Base-by-base conservation (phyloP, 2,113 vertebrate species). In the Panthera tigris region DNA sequence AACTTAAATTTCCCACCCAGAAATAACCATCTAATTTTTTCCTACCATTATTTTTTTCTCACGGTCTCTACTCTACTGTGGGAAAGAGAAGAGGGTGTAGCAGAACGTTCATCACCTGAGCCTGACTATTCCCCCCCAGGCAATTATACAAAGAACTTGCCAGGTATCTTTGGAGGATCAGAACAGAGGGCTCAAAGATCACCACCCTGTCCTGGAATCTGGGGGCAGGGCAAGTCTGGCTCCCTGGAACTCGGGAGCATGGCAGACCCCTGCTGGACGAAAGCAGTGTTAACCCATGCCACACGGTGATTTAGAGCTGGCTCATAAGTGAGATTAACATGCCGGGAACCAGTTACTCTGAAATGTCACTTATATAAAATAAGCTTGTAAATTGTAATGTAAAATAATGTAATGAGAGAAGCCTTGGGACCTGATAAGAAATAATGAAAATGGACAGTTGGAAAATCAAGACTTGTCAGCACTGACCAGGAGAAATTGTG, bases 321-420 rank as follows among this genome's bases (percentile, higher is more conserved):
- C 29, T 92, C 52, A 84, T 36, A 68, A 33, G 63, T 9, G n/a
- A 78, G 41, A 90, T 36, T 63, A 94, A 66, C 74, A 65, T 12
- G 23, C 68, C 7, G 9, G 92, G 78, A 93, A 92, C 45, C 39
- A 19, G 48, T 63, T 48, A 84, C 55, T 21, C 93, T 4, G 63
- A 69, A 79, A 86, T 65, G 82, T 69, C 95, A 71, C 82, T 71
- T 88, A 45, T 12, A 91, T 81, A 73, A 96, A 97, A 97, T 73
- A 92, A 88, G 82, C 78, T 74, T 93, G 57, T 89, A 94, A 95
- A 87, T 14, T 55, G 65, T 87, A 71, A 92, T 78, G 90, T 57
- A 78, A 94, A 91, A 90, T 87, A 95, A 88, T 79, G 39, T 73
- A 88, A 95, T 52, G 91, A 95, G 88, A 96, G 66, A 91, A 82